Base-by-base conservation (phyloP, 1,140 invertebrate species). In the Atta colombica region DNA sequence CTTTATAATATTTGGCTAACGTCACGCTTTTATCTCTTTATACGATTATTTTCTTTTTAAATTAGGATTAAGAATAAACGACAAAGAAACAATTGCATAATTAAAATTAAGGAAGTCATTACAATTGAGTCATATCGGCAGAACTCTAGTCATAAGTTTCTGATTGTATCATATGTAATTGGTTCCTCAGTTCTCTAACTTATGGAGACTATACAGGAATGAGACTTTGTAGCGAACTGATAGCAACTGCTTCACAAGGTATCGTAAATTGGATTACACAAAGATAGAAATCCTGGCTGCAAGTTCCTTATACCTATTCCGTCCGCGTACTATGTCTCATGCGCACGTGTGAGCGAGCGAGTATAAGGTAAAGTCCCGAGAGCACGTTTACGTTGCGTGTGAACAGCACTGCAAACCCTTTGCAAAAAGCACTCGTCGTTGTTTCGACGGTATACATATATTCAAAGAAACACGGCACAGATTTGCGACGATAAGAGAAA, bases 181-280 rank as follows among this genome's bases (percentile, higher is more conserved):
- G 77, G 28, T 69, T 55, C 21, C 77, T 51, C 61, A 21, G n/a
- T 69, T 16, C n/a, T 49, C 51, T 80, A 69, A 55, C 31, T 66
- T 68, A 55, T 55, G 49, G 21, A 58, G n/a, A 39, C 49, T 81
- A 58, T 31, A 69, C 31, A 8, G 31, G 28, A 39, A 69, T 39
- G 49, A 66, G 45, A 55, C n/a, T 69, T 69, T 53, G 65, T 55
- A 69, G 28, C 49, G 16, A 66, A 35, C 39, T 66, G 49, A 78
- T 45, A 78, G 31, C 25, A 21, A 81, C 49, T 8, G 31, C 49
- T 55, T 68, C 7, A 45, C 61, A 35, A 69, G 16, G 74, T 45
- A 77, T 69, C 21, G n/a, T 81, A 51, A 69, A 81, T 81, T 81
- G 51, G 77, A 55, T 81, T 69, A 69, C 49, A 55, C 63, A 21